These are phyloP conservation scores for Hippocampus comes DNA, from an alignment of 2,113 vertebrate genomes.

Conservation along the genomic window DNA sequence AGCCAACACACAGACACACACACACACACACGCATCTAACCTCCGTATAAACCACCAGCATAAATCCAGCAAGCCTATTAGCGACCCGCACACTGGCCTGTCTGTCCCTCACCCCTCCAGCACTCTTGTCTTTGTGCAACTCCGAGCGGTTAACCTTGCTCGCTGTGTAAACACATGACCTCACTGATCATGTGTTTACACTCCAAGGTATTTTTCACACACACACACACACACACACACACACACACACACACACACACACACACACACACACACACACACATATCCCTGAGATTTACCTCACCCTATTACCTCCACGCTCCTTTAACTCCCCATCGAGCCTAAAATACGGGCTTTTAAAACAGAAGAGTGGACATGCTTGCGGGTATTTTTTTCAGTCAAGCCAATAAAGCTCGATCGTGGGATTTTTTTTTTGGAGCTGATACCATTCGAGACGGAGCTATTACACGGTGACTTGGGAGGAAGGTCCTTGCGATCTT, in stretches of 20 bases:
- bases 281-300: too few relatives aligned
- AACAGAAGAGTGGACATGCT: too few relatives aligned
- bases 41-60: constrained; percentile 32
- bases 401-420: not conserved
- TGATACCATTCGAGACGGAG: not conserved
- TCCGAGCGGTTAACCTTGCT: constrained; percentile 57
- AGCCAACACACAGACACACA: constrained; percentile 1
- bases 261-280: too few relatives aligned
- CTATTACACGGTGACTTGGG: not conserved
- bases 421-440: not conserved
- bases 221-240: constrained; percentile 14
- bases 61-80: constrained; percentile 47
- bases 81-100: constrained; percentile 41
- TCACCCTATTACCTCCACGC: too few relatives aligned
- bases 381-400: not conserved
- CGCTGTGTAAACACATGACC: constrained; percentile 68
- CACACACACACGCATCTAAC: constrained; percentile 32
- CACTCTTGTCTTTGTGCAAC: constrained; percentile 22
- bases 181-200: constrained; percentile 61
- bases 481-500: too few relatives aligned
- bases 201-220: constrained; percentile 56
- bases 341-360: too few relatives aligned
- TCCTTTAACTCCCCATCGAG: too few relatives aligned
- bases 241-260: too few relatives aligned
- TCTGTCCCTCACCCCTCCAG: constrained; percentile 18